These are phyloP conservation scores for Microchirus variegatus DNA, from an alignment of 2,797 vertebrate species.

Conservation along the genomic window DNA sequence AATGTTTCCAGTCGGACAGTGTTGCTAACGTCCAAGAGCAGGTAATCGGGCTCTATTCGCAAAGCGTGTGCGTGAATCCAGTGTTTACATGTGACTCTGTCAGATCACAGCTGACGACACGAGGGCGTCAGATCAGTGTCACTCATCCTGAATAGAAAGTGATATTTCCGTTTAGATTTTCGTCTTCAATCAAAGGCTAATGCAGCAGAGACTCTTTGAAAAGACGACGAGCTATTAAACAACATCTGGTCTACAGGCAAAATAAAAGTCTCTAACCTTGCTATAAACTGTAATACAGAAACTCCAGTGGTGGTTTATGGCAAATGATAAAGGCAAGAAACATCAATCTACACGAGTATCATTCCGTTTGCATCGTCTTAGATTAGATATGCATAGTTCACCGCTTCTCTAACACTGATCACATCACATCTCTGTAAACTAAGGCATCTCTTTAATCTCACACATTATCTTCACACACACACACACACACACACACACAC, in stretches of 20 bases:
- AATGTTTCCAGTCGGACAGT: too few relatives aligned
- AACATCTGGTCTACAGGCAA: constrained; percentile 27
- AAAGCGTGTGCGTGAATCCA: too few relatives aligned
- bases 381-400: constrained; percentile 10
- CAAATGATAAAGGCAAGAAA: background rate
- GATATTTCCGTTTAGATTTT: constrained; percentile 3
- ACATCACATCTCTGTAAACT: constrained; percentile 8
- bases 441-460: constrained; percentile 18
- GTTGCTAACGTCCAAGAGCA: too few relatives aligned
- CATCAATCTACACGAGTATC: background rate
- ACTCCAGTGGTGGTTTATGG: constrained; percentile 20
- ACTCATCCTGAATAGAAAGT: constrained; percentile 10
- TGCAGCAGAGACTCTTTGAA: constrained; percentile 1
- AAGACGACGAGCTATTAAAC: constrained; percentile 14
- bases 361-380: background rate
- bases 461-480: background rate
- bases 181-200: constrained; percentile 11
- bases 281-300: constrained; percentile 21
- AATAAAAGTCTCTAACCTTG: background rate
- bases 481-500: constrained; percentile 9
- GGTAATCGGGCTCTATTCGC: too few relatives aligned
- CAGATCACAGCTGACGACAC: constrained; percentile 11
- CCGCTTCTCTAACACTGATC: constrained; percentile 13
- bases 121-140: constrained; percentile 2
- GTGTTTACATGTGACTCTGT: background rate